Base-by-base conservation (phyloP, 2,888 invertebrate species). In the Dexiosoma caninum region DNA sequence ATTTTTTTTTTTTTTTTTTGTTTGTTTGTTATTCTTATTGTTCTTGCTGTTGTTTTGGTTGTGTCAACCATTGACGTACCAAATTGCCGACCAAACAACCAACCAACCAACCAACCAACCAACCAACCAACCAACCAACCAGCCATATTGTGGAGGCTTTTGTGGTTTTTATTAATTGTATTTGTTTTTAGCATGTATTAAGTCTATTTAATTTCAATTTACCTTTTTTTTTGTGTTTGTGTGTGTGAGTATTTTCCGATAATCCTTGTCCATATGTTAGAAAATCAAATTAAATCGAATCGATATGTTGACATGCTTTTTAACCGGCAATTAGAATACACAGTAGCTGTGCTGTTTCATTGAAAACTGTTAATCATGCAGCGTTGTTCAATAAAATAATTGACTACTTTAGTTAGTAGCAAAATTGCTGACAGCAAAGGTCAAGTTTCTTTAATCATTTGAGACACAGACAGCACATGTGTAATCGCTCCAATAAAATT, bases 221-320 rank as follows among this genome's bases (percentile, higher is more conserved):
- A 8, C 19, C 6, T 32, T 4, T 62, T 3, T 60, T n/a, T 12
- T 0, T 21, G 42, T 69, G 40, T 53, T 37, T 57, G 21, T 37
- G 23, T 37, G 23, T 53, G 14, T 19, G 30, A n/a, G 16, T 51
- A 0, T 23, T 10, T 51, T 64, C 35, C 40, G 14, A 69, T 71
- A 62, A 70, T 62, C 55, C 72, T 35, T 69, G 7, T 23, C 30
- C 76, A 62, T 71, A 70, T 75, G 66, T 62, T 42, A 16, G 40
- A 8, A 49, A 81, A 81, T 77, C 72, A 64, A 72, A 81, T 77
- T 72, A 64, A 64, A 62, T 2, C 62, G 69, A 77, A 69, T 81
- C 81, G 77, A 77, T 77, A 81, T 74, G 69, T 53, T 77, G 81
- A 77, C 77, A 77, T 81, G 72, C 69, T 64, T 74, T 81, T 70